Evolutionary conservation across 2,888 invertebrate genomes (phyloP), one percentile per base, ranked within the genome.

Genomic region (Gari tellinella): DNA sequence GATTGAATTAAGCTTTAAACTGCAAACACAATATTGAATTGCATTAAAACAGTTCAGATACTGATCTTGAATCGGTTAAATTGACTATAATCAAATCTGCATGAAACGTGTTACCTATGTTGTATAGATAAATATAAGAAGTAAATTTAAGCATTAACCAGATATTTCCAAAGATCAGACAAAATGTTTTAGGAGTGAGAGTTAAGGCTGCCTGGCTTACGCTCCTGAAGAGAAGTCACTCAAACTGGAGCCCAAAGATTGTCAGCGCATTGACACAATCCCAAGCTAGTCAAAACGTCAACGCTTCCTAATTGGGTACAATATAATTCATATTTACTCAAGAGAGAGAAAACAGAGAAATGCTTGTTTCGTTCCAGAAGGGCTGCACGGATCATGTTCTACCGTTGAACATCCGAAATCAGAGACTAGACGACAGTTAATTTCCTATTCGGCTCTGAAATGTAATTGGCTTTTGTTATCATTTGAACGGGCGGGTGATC

Each of bases 381-480:
- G 55, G 43, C 41, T 43, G 25, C 41, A n/a, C 17, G 40, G 66
- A 72, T 72, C 66, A 67, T 57, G 62, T 72, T 72, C 63, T 31
- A 46, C 53, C 45, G 25, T 49, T 31, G 58, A 72, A 66, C 58
- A 66, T 72, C 72, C 72, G 66, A 72, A 72, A 72, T 72, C 72
- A 57, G 51, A 38, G 45, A 52, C 41, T 37, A 68, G 67, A 72
- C 67, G 77, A 78, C 77, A 73, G 57, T 69, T 78, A 69, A 78
- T 78, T 78, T 78, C 72, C 77, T 72, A 69, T 72, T 72, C 61
- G 48, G 57, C 52, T 62, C 51, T 38, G 51, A 62, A 66, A 60
- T 26, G 64, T 73, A 73, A 78, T 78, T 69, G 69, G 55, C 77
- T 78, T 77, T 78, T 78, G 77, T 73, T 69, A 58, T 62, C 69